Base-by-base conservation (phyloP, 2,113 vertebrate species). In the Pyrgilauda ruficollis region DNA sequence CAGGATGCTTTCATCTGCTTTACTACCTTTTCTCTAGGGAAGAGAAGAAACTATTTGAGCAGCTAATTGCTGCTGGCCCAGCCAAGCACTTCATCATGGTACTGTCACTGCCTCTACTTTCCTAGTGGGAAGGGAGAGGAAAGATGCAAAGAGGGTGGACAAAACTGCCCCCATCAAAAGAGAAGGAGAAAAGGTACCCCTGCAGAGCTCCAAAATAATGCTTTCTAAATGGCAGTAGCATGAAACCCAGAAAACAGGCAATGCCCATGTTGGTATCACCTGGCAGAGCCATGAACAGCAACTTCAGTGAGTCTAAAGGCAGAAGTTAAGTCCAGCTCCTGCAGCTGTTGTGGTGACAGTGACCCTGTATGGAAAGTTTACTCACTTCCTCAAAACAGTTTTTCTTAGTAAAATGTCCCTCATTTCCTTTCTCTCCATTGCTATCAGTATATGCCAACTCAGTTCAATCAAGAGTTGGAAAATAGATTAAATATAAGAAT, bases 31-130 rank as follows among this genome's bases (percentile, higher is more conserved):
- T 84, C 79, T 53, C 92, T 50, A 58, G 85, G 59, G 85, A 91
- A 70, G 31, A 55, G 59, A 76, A 84, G 11, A 50, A 85, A 88
- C 74, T 82, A 44, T 82, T 94, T 70, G 56, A 87, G 70, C 33
- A 95, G 66, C 39, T 88, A 92, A 84, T 92, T 89, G 55, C 62
- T 87, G 58, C 37, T 66, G 72, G 67, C 33, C 64, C 19, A 53
- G 79, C 43, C 63, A 62, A 88, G 80, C 43, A 61, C 41, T 95
- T 87, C 44, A 84, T 93, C 44, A 23, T 7, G 11, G 20, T 18
- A 41, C 59, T 73, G 75, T 69, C 58, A 69, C 37, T 73, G 70
- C 59, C 74, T 89, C 69, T 72, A 6, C 27, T 69, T 56, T 90
- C 75, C 37, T 58, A 59, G 11, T 26, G 75, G 67, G 30, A 72